Conservation (phyloP, 1,140 invertebrate species). For the Bilobella aurantiaca region DNA sequence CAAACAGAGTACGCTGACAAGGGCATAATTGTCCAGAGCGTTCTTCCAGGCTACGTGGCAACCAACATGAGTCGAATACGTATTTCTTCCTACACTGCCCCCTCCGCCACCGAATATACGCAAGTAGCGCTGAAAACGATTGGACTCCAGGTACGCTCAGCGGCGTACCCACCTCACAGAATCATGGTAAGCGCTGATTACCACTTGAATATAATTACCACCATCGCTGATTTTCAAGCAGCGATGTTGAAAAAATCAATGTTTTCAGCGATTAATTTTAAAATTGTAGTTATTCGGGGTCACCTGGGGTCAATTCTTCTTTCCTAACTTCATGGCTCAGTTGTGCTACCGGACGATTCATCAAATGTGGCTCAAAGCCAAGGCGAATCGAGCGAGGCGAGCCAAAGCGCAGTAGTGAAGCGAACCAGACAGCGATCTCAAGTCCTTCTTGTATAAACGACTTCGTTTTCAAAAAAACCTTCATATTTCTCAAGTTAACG, state of each 20-base stretch:
- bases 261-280: not conserved
- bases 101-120: conserved; percentile 66
- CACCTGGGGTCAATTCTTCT: conserved; percentile 34
- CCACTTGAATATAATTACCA: not conserved
- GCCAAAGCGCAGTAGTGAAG: conserved; percentile 27
- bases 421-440: not conserved
- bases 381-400: conserved; percentile 33
- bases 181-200: conserved; percentile 46
- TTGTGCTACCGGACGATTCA: conserved; percentile 30
- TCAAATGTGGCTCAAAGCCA: conserved; percentile 35
- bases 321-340: conserved; percentile 32
- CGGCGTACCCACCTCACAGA: conserved; percentile 65
- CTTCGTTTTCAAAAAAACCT: not conserved
- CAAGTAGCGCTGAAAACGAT: conserved; percentile 61
- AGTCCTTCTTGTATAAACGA: not conserved
- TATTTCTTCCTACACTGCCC: conserved; percentile 65
- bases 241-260: not conserved
- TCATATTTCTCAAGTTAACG: not conserved
- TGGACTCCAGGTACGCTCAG: conserved; percentile 60
- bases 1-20: conserved; percentile 62
- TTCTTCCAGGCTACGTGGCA: conserved; percentile 78
- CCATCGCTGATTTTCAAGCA: not conserved
- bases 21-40: conserved; percentile 72
- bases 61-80: conserved; percentile 86
- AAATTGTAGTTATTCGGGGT: conserved; percentile 32